Base-by-base conservation (phyloP, 2,797 vertebrate species). In the Oreortyx pictus region DNA sequence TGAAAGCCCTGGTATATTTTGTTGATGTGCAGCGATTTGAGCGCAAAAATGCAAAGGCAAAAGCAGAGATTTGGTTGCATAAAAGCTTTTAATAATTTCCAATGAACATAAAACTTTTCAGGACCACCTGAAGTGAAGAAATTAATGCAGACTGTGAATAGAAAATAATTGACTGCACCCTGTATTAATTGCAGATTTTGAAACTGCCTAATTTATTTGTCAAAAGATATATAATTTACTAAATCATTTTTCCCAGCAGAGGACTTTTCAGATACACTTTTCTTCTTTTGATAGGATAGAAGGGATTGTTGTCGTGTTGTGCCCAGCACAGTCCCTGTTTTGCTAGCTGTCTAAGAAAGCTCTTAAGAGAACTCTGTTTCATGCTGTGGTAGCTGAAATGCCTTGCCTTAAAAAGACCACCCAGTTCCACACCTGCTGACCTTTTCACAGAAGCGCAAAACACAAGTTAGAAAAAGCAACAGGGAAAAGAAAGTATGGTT, bases 161-260 rank as follows among this genome's bases (percentile, higher is more conserved):
- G 33, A 75, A 47, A 83, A 67, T 68, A 72, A 87, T 20, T 77
- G 11, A 2, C 56, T 88, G 66, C 44, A 67, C 78, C 49, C 56
- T 75, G 52, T 88, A 88, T 88, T 73, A 90, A 78, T 6, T 73
- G 56, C 73, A 83, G 52, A 62, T 80, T 92, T 91, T 74, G 79
- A 77, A 92, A 82, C 37, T 18, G 35, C 14, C 15, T 89, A 54
- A 78, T 87, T 71, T 86, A 61, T 88, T 73, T 89, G 43, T 81
- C 62, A 64, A 70, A 85, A 89, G 22, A 50, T 60, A 44, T 9
- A 70, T 93, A 52, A 70, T 57, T 39, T 43, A 60, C 27, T 60
- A 44, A 83, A 89, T 79, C 0, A 19, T 62, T 93, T 93, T 93
- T 75, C 46, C 56, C n/a, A 66, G 3, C 17, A 67, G 77, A 82